Evolutionary conservation across 2,888 invertebrate genomes (phyloP).

Genomic region (Pardosa pseudoannulata): DNA sequence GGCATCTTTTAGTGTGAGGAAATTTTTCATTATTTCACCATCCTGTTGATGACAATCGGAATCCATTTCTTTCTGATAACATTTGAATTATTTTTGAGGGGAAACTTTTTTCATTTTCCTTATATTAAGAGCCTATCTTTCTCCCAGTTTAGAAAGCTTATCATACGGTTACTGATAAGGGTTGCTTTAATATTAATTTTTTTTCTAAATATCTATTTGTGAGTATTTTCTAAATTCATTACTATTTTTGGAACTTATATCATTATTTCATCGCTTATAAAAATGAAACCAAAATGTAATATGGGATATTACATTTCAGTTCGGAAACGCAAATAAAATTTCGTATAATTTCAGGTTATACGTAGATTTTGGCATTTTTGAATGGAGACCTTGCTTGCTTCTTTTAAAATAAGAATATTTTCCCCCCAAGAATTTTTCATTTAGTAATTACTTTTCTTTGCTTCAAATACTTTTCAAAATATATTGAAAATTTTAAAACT

Average conservation of each 20-base stretch:
- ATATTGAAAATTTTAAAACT: not conserved
- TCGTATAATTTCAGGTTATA: no score
- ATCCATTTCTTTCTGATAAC: not conserved
- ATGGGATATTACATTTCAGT: no score
- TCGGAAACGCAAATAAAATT: no score
- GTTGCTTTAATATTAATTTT: no score
- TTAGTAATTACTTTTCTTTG: not conserved
- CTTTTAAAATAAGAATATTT: not conserved
- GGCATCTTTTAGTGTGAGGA: not conserved
- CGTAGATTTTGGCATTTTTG: no score
- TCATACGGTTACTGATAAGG: no score
- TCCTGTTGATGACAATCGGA: not conserved
- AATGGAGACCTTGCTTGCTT: not conserved
- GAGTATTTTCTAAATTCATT: no score
- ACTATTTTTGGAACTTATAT: no score
- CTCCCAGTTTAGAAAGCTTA: no score
- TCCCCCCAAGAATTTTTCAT: not conserved
- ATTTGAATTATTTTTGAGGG: not conserved
- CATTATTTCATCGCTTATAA: no score
- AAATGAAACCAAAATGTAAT: no score
- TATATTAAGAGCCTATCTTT: not conserved
- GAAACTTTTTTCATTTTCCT: not conserved
- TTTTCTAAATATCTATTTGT: no score
- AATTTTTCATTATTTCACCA: not conserved
- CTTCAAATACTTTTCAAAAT: not conserved